phyloP scores from a whole-genome alignment of 2,113 vertebrate genomes.

The Scalopus aquaticus region DNA sequence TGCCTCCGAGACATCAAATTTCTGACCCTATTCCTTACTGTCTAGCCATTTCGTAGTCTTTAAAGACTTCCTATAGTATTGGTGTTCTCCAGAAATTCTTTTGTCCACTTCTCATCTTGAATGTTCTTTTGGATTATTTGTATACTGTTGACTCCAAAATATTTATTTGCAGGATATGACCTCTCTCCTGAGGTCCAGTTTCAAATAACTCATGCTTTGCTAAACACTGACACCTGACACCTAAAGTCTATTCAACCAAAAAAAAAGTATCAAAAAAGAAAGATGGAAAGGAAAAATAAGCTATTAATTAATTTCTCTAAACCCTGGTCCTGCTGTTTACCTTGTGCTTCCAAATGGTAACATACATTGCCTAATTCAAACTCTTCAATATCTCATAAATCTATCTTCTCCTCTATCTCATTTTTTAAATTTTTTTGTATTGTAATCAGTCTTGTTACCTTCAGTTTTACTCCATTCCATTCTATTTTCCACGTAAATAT shows the following conservation, averaged over 20 bases:
- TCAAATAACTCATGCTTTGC: neutral
- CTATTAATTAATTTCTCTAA: neutral
- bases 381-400: neutral
- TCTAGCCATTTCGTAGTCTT: constrained; percentile 9
- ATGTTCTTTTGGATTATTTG: neutral
- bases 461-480: neutral
- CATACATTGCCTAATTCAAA: neutral
- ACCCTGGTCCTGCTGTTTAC: neutral
- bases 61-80: neutral
- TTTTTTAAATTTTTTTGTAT: neutral
- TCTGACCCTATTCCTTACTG: neutral
- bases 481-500: neutral
- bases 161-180: neutral
- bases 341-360: neutral
- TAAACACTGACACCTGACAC: neutral
- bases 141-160: neutral
- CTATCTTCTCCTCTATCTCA: neutral
- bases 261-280: neutral
- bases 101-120: neutral
- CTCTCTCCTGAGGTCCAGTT: neutral
- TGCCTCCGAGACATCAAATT: neutral
- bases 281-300: neutral
- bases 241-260: neutral
- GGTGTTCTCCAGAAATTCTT: neutral
- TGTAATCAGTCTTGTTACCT: neutral